Evolutionary conservation across 2,797 vertebrate genomes (phyloP).

Genomic region (Gila robusta): DNA sequence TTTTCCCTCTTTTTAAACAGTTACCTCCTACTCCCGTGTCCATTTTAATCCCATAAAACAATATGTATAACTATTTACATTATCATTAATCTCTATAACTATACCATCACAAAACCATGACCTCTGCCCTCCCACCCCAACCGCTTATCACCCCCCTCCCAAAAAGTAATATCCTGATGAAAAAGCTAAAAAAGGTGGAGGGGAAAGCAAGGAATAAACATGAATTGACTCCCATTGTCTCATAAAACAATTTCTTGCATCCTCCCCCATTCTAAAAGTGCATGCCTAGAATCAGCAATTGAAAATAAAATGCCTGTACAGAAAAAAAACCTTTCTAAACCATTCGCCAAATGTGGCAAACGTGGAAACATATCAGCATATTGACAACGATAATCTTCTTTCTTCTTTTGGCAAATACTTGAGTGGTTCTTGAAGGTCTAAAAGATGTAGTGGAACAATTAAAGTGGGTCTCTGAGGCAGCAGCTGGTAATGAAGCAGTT

Average conservation of each 20-base stretch:
- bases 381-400: slow-evolving; percentile 71
- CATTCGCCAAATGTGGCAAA: slow-evolving; percentile 64
- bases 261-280: slow-evolving; percentile 82
- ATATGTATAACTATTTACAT: slow-evolving; percentile 84
- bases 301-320: slow-evolving; percentile 83
- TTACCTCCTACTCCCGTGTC: slow-evolving; percentile 63
- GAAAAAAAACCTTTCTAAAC: slow-evolving; percentile 77
- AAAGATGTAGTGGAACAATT: slow-evolving; percentile 69
- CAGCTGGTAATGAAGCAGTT: slow-evolving; percentile 74
- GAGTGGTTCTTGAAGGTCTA: slow-evolving; percentile 54
- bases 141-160: slow-evolving; percentile 59
- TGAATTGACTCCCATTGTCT: slow-evolving; percentile 65
- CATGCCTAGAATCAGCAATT: slow-evolving; percentile 84
- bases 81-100: slow-evolving; percentile 76
- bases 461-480: slow-evolving; percentile 80
- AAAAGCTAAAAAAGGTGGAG: slow-evolving; percentile 64
- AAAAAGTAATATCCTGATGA: slow-evolving; percentile 66
- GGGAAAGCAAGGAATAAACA: slow-evolving; percentile 54
- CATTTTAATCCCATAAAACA: slow-evolving; percentile 72
- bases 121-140: slow-evolving; percentile 66
- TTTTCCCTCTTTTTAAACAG: slow-evolving; percentile 63
- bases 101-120: slow-evolving; percentile 72
- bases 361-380: slow-evolving; percentile 75
- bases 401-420: slow-evolving; percentile 72
- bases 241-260: slow-evolving; percentile 70